These are phyloP conservation scores for Meteorus cinctellus DNA, from an alignment of 2,888 invertebrate genomes.

Conservation along the genomic window DNA sequence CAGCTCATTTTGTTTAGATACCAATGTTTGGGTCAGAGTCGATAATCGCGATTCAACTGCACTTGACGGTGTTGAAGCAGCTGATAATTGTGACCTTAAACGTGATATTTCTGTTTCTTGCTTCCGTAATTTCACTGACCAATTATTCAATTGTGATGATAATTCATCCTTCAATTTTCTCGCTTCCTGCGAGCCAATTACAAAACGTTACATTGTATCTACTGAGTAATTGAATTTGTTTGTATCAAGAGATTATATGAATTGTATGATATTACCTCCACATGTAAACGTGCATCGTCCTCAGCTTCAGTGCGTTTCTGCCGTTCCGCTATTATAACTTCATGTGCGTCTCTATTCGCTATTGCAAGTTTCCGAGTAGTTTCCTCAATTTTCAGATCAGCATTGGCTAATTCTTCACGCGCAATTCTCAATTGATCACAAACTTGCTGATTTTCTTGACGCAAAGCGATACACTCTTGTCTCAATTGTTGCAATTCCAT, in stretches of 20 bases:
- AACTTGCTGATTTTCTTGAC: constrained; percentile 77
- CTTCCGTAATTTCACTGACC: constrained; percentile 75
- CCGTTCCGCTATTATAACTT: constrained; percentile 69
- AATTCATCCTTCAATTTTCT: constrained; percentile 76
- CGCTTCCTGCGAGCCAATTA: constrained; percentile 72
- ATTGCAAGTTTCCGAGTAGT: constrained; percentile 73
- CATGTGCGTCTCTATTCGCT: constrained; percentile 68
- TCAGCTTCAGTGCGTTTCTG: constrained; percentile 72
- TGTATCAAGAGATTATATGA: background rate
- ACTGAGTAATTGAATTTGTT: constrained; percentile 10
- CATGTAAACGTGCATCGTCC: constrained; percentile 70
- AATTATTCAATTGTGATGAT: constrained; percentile 73
- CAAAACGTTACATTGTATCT: constrained; percentile 16
- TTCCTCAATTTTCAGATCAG: constrained; percentile 69
- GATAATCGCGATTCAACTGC: constrained; percentile 68
- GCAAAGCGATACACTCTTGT: constrained; percentile 76
- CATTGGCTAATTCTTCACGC: constrained; percentile 73
- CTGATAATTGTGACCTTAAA: constrained; percentile 75
- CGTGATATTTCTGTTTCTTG: constrained; percentile 77
- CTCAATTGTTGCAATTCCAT: constrained; percentile 79
- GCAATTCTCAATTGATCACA: constrained; percentile 70
- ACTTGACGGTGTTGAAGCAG: constrained; percentile 66
- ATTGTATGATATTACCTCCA: constrained; percentile 57
- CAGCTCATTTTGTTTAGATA: constrained; percentile 89
- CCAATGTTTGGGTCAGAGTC: constrained; percentile 85